Conservation (phyloP, 2,888 invertebrate species). For the Dolomedes plantarius region DNA sequence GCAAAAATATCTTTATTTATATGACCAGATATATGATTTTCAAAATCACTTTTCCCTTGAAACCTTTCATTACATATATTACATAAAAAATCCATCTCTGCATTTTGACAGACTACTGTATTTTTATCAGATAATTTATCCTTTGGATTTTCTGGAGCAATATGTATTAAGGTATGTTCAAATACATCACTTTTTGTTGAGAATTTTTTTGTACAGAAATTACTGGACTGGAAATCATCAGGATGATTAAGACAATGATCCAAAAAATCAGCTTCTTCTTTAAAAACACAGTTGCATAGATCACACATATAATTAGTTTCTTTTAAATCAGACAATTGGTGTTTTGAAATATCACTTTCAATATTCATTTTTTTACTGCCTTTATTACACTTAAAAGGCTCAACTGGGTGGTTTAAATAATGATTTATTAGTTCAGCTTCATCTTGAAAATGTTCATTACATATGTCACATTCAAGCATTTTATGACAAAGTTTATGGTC, state of each 20-base stretch:
- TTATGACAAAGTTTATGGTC: not conserved
- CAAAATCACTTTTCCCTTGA: not conserved
- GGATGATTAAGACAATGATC: not conserved
- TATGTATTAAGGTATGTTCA: not conserved
- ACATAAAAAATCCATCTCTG: not conserved
- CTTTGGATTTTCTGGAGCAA: not conserved
- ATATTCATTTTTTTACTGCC: not conserved
- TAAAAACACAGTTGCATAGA: not conserved
- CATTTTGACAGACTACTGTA: not conserved
- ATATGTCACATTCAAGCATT: not conserved
- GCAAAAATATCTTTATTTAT: not conserved
- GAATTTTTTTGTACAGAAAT: not conserved
- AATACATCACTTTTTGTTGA: not conserved
- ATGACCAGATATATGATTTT: not conserved
- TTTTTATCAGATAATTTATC: not conserved
- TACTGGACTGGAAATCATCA: not conserved
- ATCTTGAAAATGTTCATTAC: not conserved
- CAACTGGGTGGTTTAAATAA: conserved; percentile 6
- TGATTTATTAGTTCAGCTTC: not conserved
- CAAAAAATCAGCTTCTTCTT: not conserved
- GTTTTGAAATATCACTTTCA: not conserved
- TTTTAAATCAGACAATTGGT: not conserved
- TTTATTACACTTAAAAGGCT: not conserved
- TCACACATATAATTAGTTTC: not conserved
- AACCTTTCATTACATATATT: not conserved